Evolutionary conservation across 2,888 invertebrate species (phyloP), one percentile per base, ranked within the genome.

Genomic region (Aricia artaxerxes): DNA sequence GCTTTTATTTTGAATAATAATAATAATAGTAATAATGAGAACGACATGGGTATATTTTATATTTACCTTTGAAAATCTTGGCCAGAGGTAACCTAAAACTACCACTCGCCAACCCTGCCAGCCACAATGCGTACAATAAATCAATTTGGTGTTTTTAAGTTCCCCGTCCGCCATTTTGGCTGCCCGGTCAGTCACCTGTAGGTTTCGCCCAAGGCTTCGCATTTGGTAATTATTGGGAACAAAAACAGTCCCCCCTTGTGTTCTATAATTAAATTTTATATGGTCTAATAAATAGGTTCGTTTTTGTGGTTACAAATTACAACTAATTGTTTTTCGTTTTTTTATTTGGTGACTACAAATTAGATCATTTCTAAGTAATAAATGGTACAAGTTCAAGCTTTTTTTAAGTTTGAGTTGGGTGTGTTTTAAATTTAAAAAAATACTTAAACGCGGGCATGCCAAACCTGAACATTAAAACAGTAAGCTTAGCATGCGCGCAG

Each of bases 91-190:
- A 31, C 3, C 11, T 4, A 31, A 31, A 64, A 9, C 31, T n/a
- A n/a, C 2, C 2, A 38, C 0, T 11, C 35, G 40, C 13, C 73
- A 73, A 73, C 73, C 38, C n/a, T 73, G 9, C 38, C 24, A 1
- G 31, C 73, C 73, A 81, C 79, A 76, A 81, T 73, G 80, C 79
- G 78, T 82, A 82, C 82, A 79, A 81, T 81, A 81, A 82, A 83
- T 83, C 82, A 82, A 81, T 82, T 83, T 81, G 79, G 80, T 78
- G 79, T 82, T 83, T 82, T 81, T 80, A 78, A 79, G 80, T 79
- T 82, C 81, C 82, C 79, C 83, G 84, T 83, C 86, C 83, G 86
- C 86, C 86, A 86, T 86, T 85, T 85, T 86, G 85, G 83, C 31
- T 81, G 80, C 78, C 78, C 80, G 86, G 85, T 84, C 85, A 79